Base-by-base conservation (phyloP, 2,113 vertebrate species). In the Pipra filicauda region DNA sequence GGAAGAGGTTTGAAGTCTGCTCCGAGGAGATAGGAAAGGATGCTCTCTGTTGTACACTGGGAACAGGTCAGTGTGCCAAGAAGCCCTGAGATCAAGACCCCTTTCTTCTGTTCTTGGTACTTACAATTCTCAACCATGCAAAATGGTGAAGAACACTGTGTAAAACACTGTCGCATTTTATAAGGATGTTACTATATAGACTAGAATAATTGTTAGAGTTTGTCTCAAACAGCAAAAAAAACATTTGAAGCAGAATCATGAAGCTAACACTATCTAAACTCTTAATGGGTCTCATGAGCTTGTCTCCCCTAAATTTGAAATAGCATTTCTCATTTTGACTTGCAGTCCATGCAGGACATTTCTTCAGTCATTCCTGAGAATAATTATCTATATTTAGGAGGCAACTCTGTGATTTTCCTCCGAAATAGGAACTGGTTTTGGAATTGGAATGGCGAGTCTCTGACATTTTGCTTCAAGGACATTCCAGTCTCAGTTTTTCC, bases 401-500 rank as follows among this genome's bases (percentile, higher is more conserved):
- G 37, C 35, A 88, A 58, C 54, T 61, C 51, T 89, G n/a, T 74
- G 51, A 59, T 87, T 95, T 90, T 79, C 52, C 41, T 67, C 35
- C 88, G 83, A 84, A 91, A 76, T 78, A 85, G 48, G 61, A 92
- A 71, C 61, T 91, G 27, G 12, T 48, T 95, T 93, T 94, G 48
- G 74, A 71, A 78, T 55, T 85, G 72, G n/a, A 73, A 52, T 84
- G 81, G 65, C 0, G 0, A 37, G 33, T 91, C 61, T 94, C 33
- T 87, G 71, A 71, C 35, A 73, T 90, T 90, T 93, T 66, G 14
- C 52, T 84, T 82, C 44, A 84, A 94, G 73, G 59, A 87, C 71
- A 93, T 94, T 95, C 82, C 80, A 80, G 58, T 80, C 91, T 95
- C 77, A 51, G 12, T 91, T 96, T 96, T 95, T 91, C 88, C 76